These are phyloP conservation scores for Scaptomyza parva DNA, from an alignment of 2,888 invertebrate genomes.

Conservation along the genomic window DNA sequence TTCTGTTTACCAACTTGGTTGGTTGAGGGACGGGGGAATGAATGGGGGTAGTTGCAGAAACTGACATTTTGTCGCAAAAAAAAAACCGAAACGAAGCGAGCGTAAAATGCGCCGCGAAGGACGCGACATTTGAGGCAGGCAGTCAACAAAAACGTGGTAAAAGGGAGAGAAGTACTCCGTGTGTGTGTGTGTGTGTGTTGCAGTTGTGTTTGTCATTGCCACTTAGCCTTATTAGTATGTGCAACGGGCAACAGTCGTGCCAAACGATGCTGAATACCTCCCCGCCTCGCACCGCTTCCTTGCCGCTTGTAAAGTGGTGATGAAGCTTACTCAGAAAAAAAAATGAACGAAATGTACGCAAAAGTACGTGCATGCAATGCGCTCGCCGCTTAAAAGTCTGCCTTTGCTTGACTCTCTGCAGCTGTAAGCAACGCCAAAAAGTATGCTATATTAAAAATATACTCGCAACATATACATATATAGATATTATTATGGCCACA, in stretches of 20 bases:
- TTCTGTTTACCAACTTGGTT: constrained; percentile 37
- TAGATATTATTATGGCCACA: constrained; percentile 22
- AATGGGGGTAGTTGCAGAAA: constrained; percentile 12
- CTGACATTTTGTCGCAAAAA: constrained; percentile 56
- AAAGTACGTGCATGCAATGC: constrained; percentile 48
- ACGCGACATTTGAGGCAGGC: constrained; percentile 25
- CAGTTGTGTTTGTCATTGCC: constrained; percentile 73
- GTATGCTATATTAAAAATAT: constrained; percentile 75
- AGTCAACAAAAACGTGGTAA: background rate
- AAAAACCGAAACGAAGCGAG: constrained; percentile 28
- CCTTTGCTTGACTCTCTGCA: background rate
- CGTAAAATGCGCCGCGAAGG: constrained; percentile 42
- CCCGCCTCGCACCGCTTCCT: constrained; percentile 3
- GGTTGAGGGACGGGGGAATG: too few species aligned
- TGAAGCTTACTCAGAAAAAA: constrained; percentile 57
- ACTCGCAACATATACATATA: constrained; percentile 27
- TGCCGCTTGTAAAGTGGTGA: constrained; percentile 53
- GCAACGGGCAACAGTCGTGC: constrained; percentile 62
- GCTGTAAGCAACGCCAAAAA: constrained; percentile 67
- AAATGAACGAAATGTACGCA: constrained; percentile 7
- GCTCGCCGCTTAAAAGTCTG: constrained; percentile 46
- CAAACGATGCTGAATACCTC: constrained; percentile 30
- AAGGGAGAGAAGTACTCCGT: too few species aligned
- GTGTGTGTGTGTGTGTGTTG: constrained; percentile 36
- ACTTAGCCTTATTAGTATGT: constrained; percentile 81